These are phyloP conservation scores for Metopia argyrocephala DNA, from an alignment of 2,888 invertebrate genomes.

Conservation along the genomic window DNA sequence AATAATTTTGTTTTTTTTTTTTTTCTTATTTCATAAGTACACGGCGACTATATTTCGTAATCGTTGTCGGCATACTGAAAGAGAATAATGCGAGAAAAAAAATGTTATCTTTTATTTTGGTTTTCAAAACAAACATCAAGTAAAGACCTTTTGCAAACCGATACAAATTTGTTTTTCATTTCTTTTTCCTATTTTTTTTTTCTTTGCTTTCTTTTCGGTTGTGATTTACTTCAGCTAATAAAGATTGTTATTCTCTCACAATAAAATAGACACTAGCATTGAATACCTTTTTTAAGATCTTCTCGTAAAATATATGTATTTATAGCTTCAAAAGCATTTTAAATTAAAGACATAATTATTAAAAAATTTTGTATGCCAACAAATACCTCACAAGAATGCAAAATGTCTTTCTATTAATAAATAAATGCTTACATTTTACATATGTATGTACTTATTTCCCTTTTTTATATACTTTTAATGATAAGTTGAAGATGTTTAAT, in stretches of 20 bases:
- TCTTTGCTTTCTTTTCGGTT: too few species aligned
- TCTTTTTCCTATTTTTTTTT: conserved; percentile 12
- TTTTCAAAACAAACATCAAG: conserved; percentile 47
- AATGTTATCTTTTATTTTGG: conserved; percentile 47
- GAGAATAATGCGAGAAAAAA: conserved; percentile 38
- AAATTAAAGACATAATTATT: conserved; percentile 3
- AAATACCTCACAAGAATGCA: too few species aligned
- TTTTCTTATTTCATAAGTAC: conserved; percentile 22
- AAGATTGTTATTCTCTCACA: conserved; percentile 26
- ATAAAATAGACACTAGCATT: conserved; percentile 25
- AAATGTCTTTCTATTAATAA: too few species aligned
- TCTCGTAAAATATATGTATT: conserved; percentile 2
- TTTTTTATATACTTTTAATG: too few species aligned
- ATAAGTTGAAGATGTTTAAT: too few species aligned
- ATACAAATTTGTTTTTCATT: conserved; percentile 26
- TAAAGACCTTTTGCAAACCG: conserved; percentile 51
- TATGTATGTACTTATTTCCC: too few species aligned
- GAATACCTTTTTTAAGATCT: conserved; percentile 25
- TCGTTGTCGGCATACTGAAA: conserved; percentile 61
- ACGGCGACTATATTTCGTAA: conserved; percentile 60
- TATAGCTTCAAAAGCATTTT: conserved; percentile 6
- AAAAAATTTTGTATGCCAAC: too few species aligned
- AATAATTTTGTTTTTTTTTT: conserved; percentile 19
- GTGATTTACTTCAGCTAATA: too few species aligned
- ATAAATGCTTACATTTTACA: too few species aligned